Base-by-base conservation (phyloP, 2,797 vertebrate species). In the Oreochromis grahami region DNA sequence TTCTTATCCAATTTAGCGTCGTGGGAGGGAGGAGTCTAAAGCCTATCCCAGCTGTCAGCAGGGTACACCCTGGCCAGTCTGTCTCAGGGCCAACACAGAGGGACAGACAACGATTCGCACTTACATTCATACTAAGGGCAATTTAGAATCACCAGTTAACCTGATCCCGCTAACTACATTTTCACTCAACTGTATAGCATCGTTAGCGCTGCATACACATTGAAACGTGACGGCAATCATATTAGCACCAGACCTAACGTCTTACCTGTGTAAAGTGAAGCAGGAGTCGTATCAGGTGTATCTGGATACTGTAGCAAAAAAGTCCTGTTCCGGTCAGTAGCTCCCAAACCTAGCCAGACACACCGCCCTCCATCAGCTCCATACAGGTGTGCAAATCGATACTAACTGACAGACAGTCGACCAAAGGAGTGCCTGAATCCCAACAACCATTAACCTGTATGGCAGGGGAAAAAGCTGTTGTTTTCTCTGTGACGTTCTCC, bases 31-130 rank as follows among this genome's bases (percentile, higher is more conserved):
- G 5, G 55, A 9, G 14, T 1, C 29, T 58, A 58, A 10, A 1
- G 51, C n/a, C 26, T 32, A 58, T 58, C 29, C 29, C 29, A 10
- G 14, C 55, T 10, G 29, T 58, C 5, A 2, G 29, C 26, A 34
- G 15, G 56, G 3, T 21, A 0, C 56, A 4, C 29, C 56, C 29
- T 17, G 26, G 8, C 55, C 26, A 58, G 26, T 10, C 0, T 58
- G 29, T 19, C 15, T 24, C 21, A 41, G 21, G 21, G 1, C 38
- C 38, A 68, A 63, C 32, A 63, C 58, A 63, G 19, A 38, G 19
- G 21, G 36, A 24, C 38, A 41, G 63, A 41, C 36, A 41, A 68
- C 36, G 3, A 24, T 34, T 0, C 2, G 2, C 56, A 34, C 1
- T 58, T 1, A 58, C 8, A 32, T 32, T 58, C 56, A 58, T 19